These are phyloP conservation scores for Pecten maximus DNA, from an alignment of 2,888 invertebrate species.

Conservation along the genomic window DNA sequence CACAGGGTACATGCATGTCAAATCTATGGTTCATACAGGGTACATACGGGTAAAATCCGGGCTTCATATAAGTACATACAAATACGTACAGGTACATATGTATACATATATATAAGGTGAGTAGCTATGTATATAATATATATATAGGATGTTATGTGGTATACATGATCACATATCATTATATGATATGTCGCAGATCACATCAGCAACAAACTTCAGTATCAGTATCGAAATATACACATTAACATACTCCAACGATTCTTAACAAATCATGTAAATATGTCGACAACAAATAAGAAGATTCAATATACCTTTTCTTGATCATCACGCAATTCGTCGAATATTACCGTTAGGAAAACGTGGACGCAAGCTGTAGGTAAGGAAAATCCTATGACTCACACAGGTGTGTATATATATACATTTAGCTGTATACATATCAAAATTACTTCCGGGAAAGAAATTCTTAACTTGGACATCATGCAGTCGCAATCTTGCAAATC, in stretches of 20 bases:
- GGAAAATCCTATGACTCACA: constrained; percentile 5
- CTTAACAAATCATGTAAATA: neutral
- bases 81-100: neutral
- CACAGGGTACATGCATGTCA: too few relatives aligned
- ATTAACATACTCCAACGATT: too few relatives aligned
- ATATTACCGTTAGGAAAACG: neutral
- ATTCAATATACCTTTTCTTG: neutral
- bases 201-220: too few relatives aligned
- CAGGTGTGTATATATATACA: neutral
- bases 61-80: neutral
- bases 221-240: too few relatives aligned
- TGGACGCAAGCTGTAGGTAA: neutral
- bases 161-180: too few relatives aligned
- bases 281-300: neutral
- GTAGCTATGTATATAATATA: neutral
- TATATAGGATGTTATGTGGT: neutral
- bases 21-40: too few relatives aligned
- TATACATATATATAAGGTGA: neutral
- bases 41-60: neutral
- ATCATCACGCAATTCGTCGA: constrained; percentile 19
- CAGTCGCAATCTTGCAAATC: neutral
- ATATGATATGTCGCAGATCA: too few relatives aligned
- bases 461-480: neutral
- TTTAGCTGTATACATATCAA: neutral
- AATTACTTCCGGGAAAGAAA: constrained; percentile 4